Evolutionary conservation across 2,113 vertebrate genomes (phyloP), one percentile per base, ranked within the genome.

Genomic region (Lota lota): DNA sequence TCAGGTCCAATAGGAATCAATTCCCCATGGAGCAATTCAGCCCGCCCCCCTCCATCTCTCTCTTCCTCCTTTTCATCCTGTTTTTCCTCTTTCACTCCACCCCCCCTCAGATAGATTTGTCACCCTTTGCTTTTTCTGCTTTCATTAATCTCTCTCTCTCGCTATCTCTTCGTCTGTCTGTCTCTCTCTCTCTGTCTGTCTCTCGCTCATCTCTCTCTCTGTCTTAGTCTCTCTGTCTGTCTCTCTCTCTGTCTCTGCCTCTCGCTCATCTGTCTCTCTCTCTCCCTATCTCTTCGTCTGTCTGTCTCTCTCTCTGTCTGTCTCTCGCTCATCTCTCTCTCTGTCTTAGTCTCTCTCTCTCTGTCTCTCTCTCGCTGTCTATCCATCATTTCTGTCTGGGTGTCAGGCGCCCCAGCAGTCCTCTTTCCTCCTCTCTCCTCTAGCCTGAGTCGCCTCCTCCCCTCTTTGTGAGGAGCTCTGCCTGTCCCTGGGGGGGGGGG

Each of bases 111-210:
- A 47, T 47, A 4, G 6, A 47, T 47, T 47, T 47, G 40, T 47
- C 40, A 47, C 12, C 40, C 40, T 47, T 47, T 47, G 5, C 40
- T 47, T 47, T 47, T 47, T 47, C 40, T 47, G 12, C 40, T 47
- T 47, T 47, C 40, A 47, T 47, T 14, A 56, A 51, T 19, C 64
- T 54, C 8, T 67, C 17, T 56, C 24, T 67, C 60, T 66, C 33
- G 61, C 40, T 75, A 20, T 66, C 60, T 64, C n/a, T 20, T 47
- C 8, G 6, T 47, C 40, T 19, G 61, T 54, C 8, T 67, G 15
- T 56, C 24, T 69, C 56, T 66, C 47, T 66, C 28, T 75, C 28
- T 66, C 57, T 64, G 18, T 53, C 28, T 4, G 28, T 33, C 28
- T 33, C 28, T 33, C 28, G 3, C 28, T 33, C 28, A 6, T 64